phyloP scores from a whole-genome alignment of 2,888 invertebrate species.

The Periphyllus acericola region DNA sequence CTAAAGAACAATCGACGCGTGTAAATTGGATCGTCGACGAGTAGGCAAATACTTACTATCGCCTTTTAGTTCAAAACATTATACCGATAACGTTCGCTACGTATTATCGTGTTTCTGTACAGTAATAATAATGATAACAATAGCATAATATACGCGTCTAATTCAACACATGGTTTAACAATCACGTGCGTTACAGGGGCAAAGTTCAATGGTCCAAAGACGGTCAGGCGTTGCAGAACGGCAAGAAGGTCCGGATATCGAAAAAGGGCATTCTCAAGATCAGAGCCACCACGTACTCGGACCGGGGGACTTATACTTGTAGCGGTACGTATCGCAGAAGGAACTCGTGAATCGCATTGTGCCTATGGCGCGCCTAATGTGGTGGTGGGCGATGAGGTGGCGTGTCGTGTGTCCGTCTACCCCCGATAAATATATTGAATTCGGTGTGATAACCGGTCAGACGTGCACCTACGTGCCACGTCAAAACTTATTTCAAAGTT shows the following conservation, averaged over 20 bases:
- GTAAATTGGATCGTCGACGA: no score
- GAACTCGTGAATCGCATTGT: neutral
- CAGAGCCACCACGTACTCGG: conserved; percentile 80
- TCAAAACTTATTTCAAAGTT: no score
- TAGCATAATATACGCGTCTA: neutral
- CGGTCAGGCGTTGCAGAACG: conserved; percentile 75
- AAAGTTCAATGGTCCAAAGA: conserved; percentile 92
- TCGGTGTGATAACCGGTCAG: no score
- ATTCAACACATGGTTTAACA: neutral
- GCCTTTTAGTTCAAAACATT: no score
- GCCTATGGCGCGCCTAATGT: neutral
- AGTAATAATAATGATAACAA: no score
- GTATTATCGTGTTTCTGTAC: neutral
- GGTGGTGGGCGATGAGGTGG: neutral
- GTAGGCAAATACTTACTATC: no score
- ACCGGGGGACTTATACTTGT: conserved; percentile 88
- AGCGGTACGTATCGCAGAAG: conserved; percentile 70
- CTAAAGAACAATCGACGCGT: no score
- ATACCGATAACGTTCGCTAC: no score
- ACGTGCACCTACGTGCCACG: no score
- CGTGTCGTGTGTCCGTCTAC: no score
- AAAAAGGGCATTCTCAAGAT: conserved; percentile 91
- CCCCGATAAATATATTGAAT: no score
- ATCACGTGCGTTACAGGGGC: conserved; percentile 66
- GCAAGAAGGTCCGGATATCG: conserved; percentile 86